Conservation (phyloP, 1,140 invertebrate species). For the Penaeus indicus region DNA sequence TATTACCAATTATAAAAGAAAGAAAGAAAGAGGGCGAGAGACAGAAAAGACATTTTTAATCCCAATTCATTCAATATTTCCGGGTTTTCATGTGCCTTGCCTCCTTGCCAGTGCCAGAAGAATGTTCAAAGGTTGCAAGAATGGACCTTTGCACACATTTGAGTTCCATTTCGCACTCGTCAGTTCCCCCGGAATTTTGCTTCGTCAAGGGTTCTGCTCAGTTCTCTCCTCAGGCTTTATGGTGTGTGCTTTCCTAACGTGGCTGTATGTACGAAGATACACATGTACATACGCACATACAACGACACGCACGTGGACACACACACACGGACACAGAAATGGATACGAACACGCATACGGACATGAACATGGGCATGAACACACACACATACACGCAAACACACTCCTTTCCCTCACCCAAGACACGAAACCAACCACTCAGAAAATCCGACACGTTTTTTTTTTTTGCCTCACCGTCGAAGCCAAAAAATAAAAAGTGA, state of each 20-base stretch:
- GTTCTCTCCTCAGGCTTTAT: too few relatives aligned
- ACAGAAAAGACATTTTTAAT: neutral
- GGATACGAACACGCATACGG: neutral
- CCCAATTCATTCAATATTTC: neutral
- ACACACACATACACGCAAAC: slow-evolving; percentile 28
- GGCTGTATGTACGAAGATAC: too few relatives aligned
- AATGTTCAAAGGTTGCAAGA: neutral
- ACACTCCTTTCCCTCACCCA: neutral
- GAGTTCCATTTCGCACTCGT: too few relatives aligned
- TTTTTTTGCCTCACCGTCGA: neutral
- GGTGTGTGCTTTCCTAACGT: too few relatives aligned
- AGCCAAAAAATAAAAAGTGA: too few relatives aligned
- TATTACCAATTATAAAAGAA: neutral
- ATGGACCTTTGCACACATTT: too few relatives aligned
- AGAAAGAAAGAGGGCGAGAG: slow-evolving; percentile 1
- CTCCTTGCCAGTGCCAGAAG: neutral
- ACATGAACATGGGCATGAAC: neutral
- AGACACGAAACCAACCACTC: neutral
- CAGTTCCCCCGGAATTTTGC: too few relatives aligned
- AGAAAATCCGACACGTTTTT: neutral
- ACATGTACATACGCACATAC: too few relatives aligned
- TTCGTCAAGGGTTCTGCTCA: too few relatives aligned
- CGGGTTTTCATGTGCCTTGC: neutral
- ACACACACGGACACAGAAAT: slow-evolving; percentile 9
- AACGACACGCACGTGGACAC: too few relatives aligned